phyloP scores from a whole-genome alignment of 1,140 invertebrate species.

The Drosophila insularis region DNA sequence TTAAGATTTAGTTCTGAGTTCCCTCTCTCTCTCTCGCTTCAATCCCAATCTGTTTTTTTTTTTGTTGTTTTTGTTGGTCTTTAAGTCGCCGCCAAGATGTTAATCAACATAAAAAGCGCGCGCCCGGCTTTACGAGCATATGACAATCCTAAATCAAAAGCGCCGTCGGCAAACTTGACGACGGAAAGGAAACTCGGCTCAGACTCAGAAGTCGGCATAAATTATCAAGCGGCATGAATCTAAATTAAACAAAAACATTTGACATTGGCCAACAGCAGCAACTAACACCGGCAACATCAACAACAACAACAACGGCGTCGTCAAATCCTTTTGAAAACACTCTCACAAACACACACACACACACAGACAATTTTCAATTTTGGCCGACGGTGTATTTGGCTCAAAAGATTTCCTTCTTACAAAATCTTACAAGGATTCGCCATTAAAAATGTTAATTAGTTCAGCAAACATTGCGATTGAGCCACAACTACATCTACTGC shows the following conservation, averaged over 20 bases:
- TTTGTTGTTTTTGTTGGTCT: slow-evolving; percentile 9
- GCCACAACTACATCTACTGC: slow-evolving; percentile 17
- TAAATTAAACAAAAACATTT: slow-evolving; percentile 80
- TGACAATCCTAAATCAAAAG: slow-evolving; percentile 68
- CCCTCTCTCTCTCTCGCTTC: not conserved
- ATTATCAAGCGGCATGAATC: slow-evolving; percentile 64
- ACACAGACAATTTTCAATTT: slow-evolving; percentile 23
- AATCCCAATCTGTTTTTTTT: not conserved
- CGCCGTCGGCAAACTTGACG: slow-evolving; percentile 52
- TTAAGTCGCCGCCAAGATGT: slow-evolving; percentile 38
- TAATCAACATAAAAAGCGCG: slow-evolving; percentile 45
- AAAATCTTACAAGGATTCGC: slow-evolving; percentile 71
- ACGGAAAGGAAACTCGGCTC: slow-evolving; percentile 38
- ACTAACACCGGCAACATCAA: not conserved
- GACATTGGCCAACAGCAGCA: slow-evolving; percentile 52
- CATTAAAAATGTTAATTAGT: slow-evolving; percentile 81
- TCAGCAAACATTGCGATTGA: slow-evolving; percentile 64
- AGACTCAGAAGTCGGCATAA: slow-evolving; percentile 58
- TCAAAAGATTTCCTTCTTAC: slow-evolving; percentile 29
- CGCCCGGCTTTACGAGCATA: slow-evolving; percentile 45
- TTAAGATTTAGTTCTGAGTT: no score
- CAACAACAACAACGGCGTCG: not conserved
- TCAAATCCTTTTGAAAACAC: slow-evolving; percentile 70
- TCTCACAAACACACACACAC: slow-evolving; percentile 37
- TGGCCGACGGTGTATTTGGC: slow-evolving; percentile 3